A percentile compares a stretch with the other conserved stretches of the same genome.
These are phyloP conservation scores for Otolemur crassicaudatus DNA, from an alignment of 2,797 vertebrate genomes.

Conservation along the genomic window DNA sequence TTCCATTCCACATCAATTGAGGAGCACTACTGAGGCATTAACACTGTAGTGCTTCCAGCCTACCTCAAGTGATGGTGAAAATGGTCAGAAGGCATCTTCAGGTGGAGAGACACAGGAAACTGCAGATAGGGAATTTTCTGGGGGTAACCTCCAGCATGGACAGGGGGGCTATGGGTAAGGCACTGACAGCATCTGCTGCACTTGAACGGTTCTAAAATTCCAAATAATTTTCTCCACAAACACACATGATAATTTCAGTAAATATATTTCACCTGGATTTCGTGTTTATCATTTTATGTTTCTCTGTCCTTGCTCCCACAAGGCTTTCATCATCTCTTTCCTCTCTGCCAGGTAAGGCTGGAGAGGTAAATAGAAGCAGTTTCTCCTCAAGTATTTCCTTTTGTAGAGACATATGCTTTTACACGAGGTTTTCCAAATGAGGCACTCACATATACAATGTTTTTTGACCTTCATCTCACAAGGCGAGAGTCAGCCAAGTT, in stretches of 20 bases:
- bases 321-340: constrained; percentile 15
- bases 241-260: neutral
- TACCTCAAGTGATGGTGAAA: neutral
- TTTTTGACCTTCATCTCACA: constrained; percentile 44
- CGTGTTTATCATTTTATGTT: neutral
- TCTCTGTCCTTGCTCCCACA: neutral
- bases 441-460: neutral
- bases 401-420: constrained; percentile 31
- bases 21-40: neutral
- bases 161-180: neutral
- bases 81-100: neutral
- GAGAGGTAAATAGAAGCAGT: constrained; percentile 14
- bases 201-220: constrained; percentile 40
- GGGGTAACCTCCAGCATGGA: neutral
- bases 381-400: constrained; percentile 33
- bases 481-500: constrained; percentile 11
- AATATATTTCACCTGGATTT: neutral
- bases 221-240: neutral
- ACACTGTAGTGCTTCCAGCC: neutral
- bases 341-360: neutral
- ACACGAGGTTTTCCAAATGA: constrained; percentile 25
- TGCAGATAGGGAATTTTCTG: neutral
- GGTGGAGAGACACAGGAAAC: neutral
- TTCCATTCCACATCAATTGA: neutral
- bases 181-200: neutral